Evolutionary conservation across 1,140 invertebrate genomes (phyloP).

Genomic region (Papilio xuthus): DNA sequence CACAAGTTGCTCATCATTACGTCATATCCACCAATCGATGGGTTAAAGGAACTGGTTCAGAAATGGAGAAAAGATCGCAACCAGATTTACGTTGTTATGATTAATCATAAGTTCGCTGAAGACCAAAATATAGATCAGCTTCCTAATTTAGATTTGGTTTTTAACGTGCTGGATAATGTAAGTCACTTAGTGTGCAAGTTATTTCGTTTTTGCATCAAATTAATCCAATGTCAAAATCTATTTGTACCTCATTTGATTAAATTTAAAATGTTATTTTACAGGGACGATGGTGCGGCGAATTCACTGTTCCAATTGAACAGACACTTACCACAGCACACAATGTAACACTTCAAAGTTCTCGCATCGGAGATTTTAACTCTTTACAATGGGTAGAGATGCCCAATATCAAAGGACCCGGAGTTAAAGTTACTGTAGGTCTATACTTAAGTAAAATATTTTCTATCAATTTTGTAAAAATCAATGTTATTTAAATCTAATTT

Average conservation of each 20-base stretch:
- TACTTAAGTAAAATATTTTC: background rate
- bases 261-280: constrained; percentile 31
- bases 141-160: constrained; percentile 48
- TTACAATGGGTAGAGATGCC: constrained; percentile 50
- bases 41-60: constrained; percentile 56
- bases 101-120: constrained; percentile 44
- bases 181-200: constrained; percentile 39
- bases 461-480: background rate
- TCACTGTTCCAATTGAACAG: constrained; percentile 46
- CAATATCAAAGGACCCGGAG: constrained; percentile 31
- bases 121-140: constrained; percentile 46
- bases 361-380: constrained; percentile 46
- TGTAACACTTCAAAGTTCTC: constrained; percentile 43
- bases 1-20: constrained; percentile 50
- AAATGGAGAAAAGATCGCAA: constrained; percentile 47
- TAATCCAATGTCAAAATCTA: too few species aligned
- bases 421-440: constrained; percentile 53
- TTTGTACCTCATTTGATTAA: too few species aligned
- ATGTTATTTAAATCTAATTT: background rate
- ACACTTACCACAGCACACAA: background rate
- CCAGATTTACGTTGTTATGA: constrained; percentile 49
- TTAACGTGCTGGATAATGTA: constrained; percentile 54
- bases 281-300: constrained; percentile 50
- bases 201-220: too few species aligned
- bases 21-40: constrained; percentile 43